Evolutionary conservation across 2,888 invertebrate genomes (phyloP), one percentile per base, ranked within the genome.

Genomic region (Psylliodes chrysocephalus): DNA sequence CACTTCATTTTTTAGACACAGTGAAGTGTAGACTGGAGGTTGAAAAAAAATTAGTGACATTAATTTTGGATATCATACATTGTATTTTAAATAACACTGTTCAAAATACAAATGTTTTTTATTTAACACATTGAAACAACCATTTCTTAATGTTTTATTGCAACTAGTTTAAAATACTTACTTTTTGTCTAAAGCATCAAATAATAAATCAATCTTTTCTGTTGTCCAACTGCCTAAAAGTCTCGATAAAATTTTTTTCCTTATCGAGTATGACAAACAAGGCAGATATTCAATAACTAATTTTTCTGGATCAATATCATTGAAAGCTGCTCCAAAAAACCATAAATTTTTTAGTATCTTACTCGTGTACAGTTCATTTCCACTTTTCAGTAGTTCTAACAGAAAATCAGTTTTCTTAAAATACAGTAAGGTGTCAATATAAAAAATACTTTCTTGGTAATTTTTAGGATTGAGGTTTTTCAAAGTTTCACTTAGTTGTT

Each of bases 291-390:
- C 67, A 61, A 73, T 68, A 1, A 75, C 71, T 12, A 76, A 55
- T 19, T 62, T 51, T 0, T 67, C 46, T 46, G 67, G 44, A 5
- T 62, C 49, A 19, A 68, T 49, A 56, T 70, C 38, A 22, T 54
- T 60, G 33, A 76, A 69, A 12, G 61, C 64, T 22, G 69, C 67
- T 63, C 69, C 51, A 35, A 76, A 71, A 52, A 73, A 73, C 75
- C 75, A 76, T 44, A 14, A n/a, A 49, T 74, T 69, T 47, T 73
- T 76, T 40, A 73, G 56, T 19, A 76, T 69, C 49, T 67, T 69
- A 53, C 72, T 73, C 2, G 71, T 67, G 15, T 72, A 66, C 5
- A 71, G 54, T 35, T 73, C 74, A 65, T 72, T 70, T 66, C 73
- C 76, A 54, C 57, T 61, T 63, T 69, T 60, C 17, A 76, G 55